These are phyloP conservation scores for Ctenochaetus hawaiiensis DNA, from an alignment of 2,797 vertebrate genomes.

Conservation along the genomic window DNA sequence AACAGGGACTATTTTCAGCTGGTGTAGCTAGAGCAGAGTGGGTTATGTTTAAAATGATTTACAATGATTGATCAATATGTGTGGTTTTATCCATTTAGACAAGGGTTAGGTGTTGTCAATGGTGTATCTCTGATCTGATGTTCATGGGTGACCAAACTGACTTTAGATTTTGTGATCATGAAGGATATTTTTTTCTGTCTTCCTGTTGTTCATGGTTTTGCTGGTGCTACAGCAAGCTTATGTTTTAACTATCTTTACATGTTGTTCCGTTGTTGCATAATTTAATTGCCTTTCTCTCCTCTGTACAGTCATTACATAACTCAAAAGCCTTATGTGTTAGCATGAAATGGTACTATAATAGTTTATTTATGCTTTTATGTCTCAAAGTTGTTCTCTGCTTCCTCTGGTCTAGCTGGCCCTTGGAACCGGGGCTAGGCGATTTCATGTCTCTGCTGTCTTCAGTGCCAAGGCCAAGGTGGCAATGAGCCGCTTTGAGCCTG, in stretches of 20 bases:
- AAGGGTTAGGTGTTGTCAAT: no score
- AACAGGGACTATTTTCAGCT: not conserved
- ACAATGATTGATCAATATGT: not conserved
- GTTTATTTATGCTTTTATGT: slow-evolving; percentile 6
- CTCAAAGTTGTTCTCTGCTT: slow-evolving; percentile 42
- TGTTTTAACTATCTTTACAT: slow-evolving; percentile 17
- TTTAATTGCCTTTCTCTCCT: not conserved
- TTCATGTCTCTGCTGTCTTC: slow-evolving; percentile 89
- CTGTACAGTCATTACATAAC: slow-evolving; percentile 3
- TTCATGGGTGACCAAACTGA: not conserved
- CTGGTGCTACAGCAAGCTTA: not conserved
- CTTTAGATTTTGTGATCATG: not conserved
- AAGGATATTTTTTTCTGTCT: not conserved
- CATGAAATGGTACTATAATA: slow-evolving; percentile 26
- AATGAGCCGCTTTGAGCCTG: slow-evolving; percentile 96
- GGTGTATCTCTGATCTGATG: not conserved
- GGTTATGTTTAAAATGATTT: not conserved
- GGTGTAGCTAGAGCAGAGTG: not conserved
- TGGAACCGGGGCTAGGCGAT: slow-evolving; percentile 86
- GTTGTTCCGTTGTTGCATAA: not conserved
- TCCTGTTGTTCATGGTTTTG: not conserved
- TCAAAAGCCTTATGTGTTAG: not conserved
- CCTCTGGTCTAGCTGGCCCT: slow-evolving; percentile 85
- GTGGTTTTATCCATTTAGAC: not conserved
- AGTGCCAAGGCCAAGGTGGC: slow-evolving; percentile 91